These are phyloP conservation scores for Corythornis leucogaster DNA, from an alignment of 2,797 vertebrate genomes.

Conservation along the genomic window DNA sequence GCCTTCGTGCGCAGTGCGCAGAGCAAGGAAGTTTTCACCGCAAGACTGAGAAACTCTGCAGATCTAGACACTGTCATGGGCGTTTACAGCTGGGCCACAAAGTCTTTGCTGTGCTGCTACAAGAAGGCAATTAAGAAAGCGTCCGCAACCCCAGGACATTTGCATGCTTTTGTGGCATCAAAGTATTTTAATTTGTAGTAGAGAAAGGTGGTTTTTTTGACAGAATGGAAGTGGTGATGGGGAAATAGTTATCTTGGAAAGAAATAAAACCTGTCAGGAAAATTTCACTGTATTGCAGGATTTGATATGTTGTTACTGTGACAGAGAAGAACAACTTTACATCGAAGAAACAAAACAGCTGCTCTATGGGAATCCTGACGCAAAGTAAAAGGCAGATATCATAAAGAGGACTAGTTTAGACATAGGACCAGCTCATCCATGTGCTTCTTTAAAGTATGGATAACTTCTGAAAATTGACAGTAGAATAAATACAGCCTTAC, in stretches of 20 bases:
- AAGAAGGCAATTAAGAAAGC: neutral
- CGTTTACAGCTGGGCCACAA: neutral
- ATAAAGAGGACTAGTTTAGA: neutral
- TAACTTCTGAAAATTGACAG: neutral
- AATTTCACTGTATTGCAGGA: neutral
- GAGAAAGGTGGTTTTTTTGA: neutral
- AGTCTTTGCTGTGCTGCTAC: fast-evolving
- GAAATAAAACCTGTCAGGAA: neutral
- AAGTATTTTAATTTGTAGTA: neutral
- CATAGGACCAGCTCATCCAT: neutral
- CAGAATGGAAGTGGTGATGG: neutral
- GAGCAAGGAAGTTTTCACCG: neutral
- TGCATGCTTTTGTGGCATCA: neutral
- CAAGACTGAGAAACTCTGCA: neutral
- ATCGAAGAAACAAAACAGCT: neutral
- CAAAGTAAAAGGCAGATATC: neutral
- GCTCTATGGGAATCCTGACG: neutral
- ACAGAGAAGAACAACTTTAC: neutral
- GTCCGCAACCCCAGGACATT: neutral
- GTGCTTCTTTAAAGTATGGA: neutral
- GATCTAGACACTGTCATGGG: fast-evolving
- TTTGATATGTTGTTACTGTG: neutral
- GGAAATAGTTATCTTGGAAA: neutral
- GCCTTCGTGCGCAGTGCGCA: fast-evolving
- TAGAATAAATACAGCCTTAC: neutral